phyloP scores from a whole-genome alignment of 2,113 vertebrate genomes.

The Puma concolor region DNA sequence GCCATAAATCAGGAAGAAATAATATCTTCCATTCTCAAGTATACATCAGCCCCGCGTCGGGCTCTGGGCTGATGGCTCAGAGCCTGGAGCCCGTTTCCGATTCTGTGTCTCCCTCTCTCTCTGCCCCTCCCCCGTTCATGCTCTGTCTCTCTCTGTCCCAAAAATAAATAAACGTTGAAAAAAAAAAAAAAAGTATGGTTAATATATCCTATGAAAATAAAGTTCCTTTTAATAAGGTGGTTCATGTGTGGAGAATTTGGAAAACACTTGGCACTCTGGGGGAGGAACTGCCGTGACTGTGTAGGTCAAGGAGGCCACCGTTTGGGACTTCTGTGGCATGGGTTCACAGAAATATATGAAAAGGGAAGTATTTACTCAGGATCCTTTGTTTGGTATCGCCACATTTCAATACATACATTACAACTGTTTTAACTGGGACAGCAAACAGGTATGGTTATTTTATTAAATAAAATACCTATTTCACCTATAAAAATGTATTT shows the following conservation, averaged over 20 bases:
- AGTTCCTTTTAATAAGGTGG: neutral
- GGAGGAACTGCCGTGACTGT: neutral
- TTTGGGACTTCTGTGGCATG: neutral
- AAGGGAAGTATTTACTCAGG: neutral
- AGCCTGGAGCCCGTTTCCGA: too few species aligned
- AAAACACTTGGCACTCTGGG: neutral
- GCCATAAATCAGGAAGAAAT: neutral
- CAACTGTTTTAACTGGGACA: neutral
- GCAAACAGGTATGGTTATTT: neutral
- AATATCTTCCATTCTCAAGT: neutral
- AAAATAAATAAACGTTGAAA: too few species aligned
- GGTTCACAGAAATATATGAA: neutral
- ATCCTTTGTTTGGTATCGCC: neutral
- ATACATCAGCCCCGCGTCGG: too few species aligned
- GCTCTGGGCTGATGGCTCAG: too few species aligned
- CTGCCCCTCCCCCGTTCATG: too few species aligned
- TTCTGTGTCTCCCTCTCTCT: too few species aligned
- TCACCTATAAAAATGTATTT: conserved; percentile 1
- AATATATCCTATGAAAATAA: neutral
- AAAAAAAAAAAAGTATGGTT: neutral
- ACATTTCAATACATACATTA: neutral
- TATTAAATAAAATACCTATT: neutral
- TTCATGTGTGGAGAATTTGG: neutral
- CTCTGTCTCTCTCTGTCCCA: too few species aligned
- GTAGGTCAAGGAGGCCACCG: neutral